These are phyloP conservation scores for Eupithecia inturbata DNA, from an alignment of 2,888 invertebrate species.

Conservation along the genomic window DNA sequence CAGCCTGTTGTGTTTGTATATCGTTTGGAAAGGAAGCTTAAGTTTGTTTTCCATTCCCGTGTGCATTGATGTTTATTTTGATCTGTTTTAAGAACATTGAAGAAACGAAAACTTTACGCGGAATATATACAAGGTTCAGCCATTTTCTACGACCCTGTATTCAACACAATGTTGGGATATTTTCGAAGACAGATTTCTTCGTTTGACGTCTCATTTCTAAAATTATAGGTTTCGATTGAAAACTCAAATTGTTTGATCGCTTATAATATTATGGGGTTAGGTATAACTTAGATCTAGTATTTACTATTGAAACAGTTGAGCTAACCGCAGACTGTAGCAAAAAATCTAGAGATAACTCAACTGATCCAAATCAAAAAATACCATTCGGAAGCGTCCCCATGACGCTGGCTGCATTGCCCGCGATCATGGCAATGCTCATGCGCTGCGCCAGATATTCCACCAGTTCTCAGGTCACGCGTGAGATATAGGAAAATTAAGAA, in stretches of 20 bases:
- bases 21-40: constrained; percentile 31
- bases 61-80: constrained; percentile 27
- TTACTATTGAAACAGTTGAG: background rate
- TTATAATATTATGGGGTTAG: background rate
- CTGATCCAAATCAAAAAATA: background rate
- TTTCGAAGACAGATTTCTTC: background rate
- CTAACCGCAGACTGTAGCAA: background rate
- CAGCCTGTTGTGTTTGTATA: constrained; percentile 38
- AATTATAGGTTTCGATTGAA: background rate
- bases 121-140: background rate
- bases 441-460: background rate
- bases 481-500: background rate
- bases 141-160: background rate
- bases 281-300: background rate
- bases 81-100: constrained; percentile 6
- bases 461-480: background rate
- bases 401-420: background rate
- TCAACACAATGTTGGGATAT: background rate
- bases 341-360: background rate
- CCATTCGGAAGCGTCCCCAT: background rate
- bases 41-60: constrained; percentile 39
- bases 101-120: background rate
- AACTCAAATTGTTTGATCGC: background rate
- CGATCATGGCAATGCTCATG: background rate
- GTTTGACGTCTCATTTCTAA: background rate